Evolutionary conservation across 2,888 invertebrate genomes (phyloP), one percentile per base, ranked within the genome.

Genomic region (Octodonta nipae): DNA sequence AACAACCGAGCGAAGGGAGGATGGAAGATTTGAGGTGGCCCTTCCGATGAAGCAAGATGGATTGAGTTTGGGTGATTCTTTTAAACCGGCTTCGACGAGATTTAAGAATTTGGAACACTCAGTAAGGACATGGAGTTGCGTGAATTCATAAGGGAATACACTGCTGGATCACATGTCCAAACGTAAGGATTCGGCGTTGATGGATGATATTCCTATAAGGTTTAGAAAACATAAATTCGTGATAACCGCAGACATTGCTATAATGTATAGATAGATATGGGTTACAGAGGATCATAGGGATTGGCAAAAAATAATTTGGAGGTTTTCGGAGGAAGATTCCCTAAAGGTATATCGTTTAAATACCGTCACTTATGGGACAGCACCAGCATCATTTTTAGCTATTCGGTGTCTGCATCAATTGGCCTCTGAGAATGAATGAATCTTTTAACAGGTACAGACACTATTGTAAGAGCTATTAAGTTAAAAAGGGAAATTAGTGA

Each of bases 151-250:
- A n/a, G 24, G 24, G 3, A 24, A 11, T 6, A 10, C 7, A 4
- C 22, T 16, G 39, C 44, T 13, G 24, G 42, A 3, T 43, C 39
- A 29, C 24, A 41, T 15, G 15, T 30, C 5, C 36, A 32, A 27
- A 11, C 30, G 8, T 16, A 26, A n/a, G 42, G 42, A n/a, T 5
- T 38, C 38, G 1, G 26, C 30, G 8, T 17, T 38, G 7, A 38
- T 41, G 28, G 16, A 29, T 8, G 35, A 41, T 25, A 11, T 38
- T 10, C 32, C 39, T 29, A 34, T 32, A n/a, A n/a, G n/a, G n/a
- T n/a, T n/a, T n/a, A n/a, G n/a, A n/a, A n/a, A n/a, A n/a, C n/a
- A n/a, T n/a, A 2, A 5, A 2, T 10, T 33, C 7, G 32, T 36
- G 13, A 26, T 36, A n/a, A 10, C 22, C n/a, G 33, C 14, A 7